phyloP scores from a whole-genome alignment of 2,888 invertebrate species.

The Nephrotoma flavescens region DNA sequence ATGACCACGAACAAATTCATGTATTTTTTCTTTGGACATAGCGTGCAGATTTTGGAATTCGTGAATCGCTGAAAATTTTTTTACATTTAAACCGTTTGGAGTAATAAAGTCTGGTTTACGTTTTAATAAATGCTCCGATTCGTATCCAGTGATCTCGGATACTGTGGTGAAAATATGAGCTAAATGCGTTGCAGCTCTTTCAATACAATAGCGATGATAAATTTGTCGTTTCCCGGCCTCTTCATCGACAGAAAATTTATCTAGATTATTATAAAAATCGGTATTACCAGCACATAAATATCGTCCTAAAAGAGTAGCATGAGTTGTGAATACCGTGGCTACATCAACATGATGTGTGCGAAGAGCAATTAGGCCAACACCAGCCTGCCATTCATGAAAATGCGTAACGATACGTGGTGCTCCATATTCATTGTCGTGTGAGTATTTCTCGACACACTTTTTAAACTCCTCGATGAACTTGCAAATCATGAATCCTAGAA shows the following conservation, averaged over 20 bases:
- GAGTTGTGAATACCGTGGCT: conserved; percentile 96
- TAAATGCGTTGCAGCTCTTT: conserved; percentile 85
- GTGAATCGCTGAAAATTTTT: conserved; percentile 95
- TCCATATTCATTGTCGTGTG: conserved; percentile 34
- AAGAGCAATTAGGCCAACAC: conserved; percentile 78
- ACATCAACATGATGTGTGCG: conserved; percentile 76
- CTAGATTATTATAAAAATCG: conserved; percentile 98
- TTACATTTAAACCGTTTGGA: conserved; percentile 96
- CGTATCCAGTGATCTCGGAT: conserved; percentile 90
- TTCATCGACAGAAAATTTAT: conserved; percentile 90
- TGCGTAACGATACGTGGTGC: conserved; percentile 78
- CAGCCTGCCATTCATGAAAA: conserved; percentile 99
- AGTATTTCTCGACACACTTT: conserved; percentile 48
- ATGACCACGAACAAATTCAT: conserved; percentile 94
- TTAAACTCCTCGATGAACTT: conserved; percentile 81
- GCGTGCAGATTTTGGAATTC: conserved; percentile 99
- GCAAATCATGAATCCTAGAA: conserved; percentile 90
- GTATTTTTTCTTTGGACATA: conserved; percentile 90
- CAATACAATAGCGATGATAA: conserved; percentile 97
- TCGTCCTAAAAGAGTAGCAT: conserved; percentile 92
- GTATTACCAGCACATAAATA: conserved; percentile 95
- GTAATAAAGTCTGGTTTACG: conserved; percentile 90
- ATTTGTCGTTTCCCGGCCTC: conserved; percentile 98
- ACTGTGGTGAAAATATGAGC: conserved; percentile 95
- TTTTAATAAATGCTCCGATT: conserved; percentile 89